Percentiles rank a stretch among this genome's conserved stretches.
Conservation (phyloP, 2,797 vertebrate species). For the Acomys russatus region DNA sequence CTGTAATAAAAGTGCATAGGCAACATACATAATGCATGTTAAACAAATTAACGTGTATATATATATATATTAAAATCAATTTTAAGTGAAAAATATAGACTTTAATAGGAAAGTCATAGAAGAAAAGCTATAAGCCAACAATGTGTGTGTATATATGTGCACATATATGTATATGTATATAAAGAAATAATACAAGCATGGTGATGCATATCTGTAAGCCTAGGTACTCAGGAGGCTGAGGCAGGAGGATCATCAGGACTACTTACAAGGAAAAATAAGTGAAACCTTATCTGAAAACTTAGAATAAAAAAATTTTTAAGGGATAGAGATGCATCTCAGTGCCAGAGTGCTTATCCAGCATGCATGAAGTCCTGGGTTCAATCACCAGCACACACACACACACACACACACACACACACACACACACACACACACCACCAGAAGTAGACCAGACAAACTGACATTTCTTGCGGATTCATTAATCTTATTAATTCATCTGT, state of each 20-base stretch:
- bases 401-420: not conserved
- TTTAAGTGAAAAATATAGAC: not conserved
- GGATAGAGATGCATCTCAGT: not conserved
- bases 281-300: not conserved
- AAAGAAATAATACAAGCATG: not conserved
- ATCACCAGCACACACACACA: not conserved
- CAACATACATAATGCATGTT: not conserved
- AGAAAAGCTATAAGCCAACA: not conserved
- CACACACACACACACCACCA: not conserved
- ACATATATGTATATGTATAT: not conserved
- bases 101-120: not conserved
- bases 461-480: not conserved
- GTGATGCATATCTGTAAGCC: not conserved
- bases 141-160: not conserved
- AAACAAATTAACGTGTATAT: not conserved
- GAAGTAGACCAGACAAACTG: not conserved
- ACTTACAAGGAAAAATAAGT: not conserved
- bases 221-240: not conserved
- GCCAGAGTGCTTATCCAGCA: not conserved
- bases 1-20: not conserved
- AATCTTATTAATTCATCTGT: slow-evolving; percentile 23
- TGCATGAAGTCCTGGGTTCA: not conserved
- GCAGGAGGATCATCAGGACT: not conserved
- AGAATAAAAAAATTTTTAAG: not conserved
- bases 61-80: slow-evolving; percentile 30